These are phyloP conservation scores for Lepus townsendii DNA, from an alignment of 2,797 vertebrate genomes.

Conservation along the genomic window DNA sequence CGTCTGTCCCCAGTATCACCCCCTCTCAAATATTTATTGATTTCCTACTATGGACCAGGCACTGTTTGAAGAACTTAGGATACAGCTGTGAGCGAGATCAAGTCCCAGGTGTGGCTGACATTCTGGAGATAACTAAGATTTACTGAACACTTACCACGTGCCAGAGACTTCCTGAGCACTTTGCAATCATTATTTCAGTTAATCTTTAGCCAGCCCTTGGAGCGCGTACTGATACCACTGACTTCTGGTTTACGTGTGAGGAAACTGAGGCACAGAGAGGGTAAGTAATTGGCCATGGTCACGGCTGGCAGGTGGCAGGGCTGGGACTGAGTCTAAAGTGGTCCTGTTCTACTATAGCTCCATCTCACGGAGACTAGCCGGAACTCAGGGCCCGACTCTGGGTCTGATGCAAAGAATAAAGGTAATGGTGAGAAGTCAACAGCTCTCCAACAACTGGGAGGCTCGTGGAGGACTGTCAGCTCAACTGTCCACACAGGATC, in stretches of 20 bases:
- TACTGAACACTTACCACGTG: not conserved
- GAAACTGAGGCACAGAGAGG: not conserved
- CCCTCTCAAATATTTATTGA: not conserved
- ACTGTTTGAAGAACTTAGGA: not conserved
- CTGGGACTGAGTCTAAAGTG: not conserved
- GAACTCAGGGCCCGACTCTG: conserved; percentile 8
- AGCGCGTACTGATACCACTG: not conserved
- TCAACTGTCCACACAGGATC: not conserved
- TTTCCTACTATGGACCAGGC: not conserved
- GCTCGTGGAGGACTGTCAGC: not conserved
- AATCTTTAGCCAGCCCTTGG: not conserved
- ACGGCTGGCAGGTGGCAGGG: not conserved
- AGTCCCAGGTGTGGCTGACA: not conserved
- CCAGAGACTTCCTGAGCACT: not conserved
- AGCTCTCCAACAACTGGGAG: not conserved
- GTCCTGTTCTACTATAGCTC: not conserved
- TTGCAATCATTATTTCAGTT: not conserved
- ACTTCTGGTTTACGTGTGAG: not conserved
- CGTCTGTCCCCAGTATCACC: not conserved
- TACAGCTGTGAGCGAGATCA: not conserved
- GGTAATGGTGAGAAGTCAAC: not conserved
- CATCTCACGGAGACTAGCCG: not conserved
- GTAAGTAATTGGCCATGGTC: not conserved
- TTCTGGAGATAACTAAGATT: not conserved
- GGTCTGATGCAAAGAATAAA: conserved; percentile 22